Evolutionary conservation across 2,113 vertebrate genomes (phyloP).

Genomic region (Stercorarius parasiticus): DNA sequence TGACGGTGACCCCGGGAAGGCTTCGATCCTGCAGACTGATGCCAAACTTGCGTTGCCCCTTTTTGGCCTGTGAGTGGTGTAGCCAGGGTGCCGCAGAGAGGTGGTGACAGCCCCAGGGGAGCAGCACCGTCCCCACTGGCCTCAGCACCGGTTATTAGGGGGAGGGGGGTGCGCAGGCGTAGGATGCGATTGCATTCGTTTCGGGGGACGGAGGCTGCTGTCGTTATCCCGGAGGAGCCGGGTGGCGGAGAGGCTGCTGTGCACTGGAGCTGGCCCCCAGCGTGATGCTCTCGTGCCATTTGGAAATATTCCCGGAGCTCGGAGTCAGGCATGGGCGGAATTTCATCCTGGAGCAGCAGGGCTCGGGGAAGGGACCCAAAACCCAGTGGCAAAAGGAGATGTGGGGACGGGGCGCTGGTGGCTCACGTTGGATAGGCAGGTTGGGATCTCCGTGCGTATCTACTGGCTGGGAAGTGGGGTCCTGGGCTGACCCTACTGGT

Average conservation of each 20-base stretch:
- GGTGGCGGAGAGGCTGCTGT: background rate
- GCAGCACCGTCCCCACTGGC: background rate
- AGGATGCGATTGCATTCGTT: accelerated
- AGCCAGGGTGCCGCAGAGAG: too few species aligned
- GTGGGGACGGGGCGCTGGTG: background rate
- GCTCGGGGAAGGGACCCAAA: background rate
- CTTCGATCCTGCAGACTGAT: background rate
- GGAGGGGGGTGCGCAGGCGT: background rate
- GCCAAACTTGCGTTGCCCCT: background rate
- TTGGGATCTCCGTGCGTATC: accelerated
- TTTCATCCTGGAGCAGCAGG: background rate
- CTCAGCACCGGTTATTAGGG: accelerated
- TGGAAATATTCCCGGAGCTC: background rate
- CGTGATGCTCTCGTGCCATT: accelerated
- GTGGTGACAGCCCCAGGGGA: background rate
- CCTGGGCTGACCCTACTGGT: background rate
- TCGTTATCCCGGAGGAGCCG: background rate
- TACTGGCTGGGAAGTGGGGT: background rate
- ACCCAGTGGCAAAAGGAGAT: accelerated
- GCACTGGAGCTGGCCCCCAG: background rate
- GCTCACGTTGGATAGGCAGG: background rate
- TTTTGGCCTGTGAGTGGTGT: background rate
- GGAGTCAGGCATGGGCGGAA: accelerated
- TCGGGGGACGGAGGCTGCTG: background rate
- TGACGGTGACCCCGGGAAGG: background rate